These are phyloP conservation scores for Anolis carolinensis DNA, from an alignment of 2,113 vertebrate species.

Conservation along the genomic window DNA sequence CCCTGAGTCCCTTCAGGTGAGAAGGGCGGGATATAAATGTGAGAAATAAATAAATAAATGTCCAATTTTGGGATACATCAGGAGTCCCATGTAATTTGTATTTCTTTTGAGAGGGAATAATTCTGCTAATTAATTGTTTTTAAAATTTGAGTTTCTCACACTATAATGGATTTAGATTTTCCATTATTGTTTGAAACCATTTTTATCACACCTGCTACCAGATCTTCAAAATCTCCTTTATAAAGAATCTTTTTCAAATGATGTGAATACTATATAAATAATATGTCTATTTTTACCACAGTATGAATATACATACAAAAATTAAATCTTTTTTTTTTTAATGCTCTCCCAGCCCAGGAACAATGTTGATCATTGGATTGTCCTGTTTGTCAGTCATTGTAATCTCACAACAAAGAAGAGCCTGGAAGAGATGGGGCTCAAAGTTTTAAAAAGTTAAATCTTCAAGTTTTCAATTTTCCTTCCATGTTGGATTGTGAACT, in stretches of 20 bases:
- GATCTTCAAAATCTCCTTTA: background rate
- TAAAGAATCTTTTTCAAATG: slow-evolving; percentile 4
- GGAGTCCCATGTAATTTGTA: slow-evolving; percentile 29
- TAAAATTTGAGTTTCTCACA: slow-evolving; percentile 11
- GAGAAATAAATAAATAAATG: too few relatives aligned
- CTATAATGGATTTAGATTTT: background rate
- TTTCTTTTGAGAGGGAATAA: slow-evolving; percentile 35
- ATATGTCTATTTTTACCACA: background rate
- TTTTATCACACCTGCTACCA: slow-evolving; percentile 8
- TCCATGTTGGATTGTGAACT: too few relatives aligned
- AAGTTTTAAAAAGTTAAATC: too few relatives aligned
- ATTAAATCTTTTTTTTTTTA: background rate
- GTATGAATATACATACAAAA: slow-evolving; percentile 10
- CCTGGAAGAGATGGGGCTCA: too few relatives aligned
- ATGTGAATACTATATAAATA: accelerated
- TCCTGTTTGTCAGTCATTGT: too few relatives aligned
- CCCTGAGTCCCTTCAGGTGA: too few relatives aligned
- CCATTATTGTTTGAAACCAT: background rate
- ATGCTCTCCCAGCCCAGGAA: too few relatives aligned
- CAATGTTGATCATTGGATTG: too few relatives aligned
- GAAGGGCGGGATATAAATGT: too few relatives aligned
- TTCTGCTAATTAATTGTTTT: background rate
- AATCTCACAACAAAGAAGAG: too few relatives aligned
- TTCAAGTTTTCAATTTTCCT: too few relatives aligned
- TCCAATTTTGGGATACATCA: background rate